These are phyloP conservation scores for Poeciliopsis turrubarensis DNA, from an alignment of 2,113 vertebrate species.

Conservation along the genomic window DNA sequence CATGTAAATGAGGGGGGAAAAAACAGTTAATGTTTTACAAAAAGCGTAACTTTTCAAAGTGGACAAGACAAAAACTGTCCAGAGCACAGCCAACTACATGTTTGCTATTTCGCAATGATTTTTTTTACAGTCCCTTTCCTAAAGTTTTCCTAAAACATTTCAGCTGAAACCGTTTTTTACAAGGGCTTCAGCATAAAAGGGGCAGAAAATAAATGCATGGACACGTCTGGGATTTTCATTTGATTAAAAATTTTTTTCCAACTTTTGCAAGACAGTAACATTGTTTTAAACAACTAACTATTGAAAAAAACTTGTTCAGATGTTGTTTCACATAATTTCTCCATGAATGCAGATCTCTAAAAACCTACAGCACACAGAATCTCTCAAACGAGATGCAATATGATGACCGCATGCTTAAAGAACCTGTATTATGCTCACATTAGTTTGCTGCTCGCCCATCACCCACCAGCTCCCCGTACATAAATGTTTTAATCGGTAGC, in stretches of 20 bases:
- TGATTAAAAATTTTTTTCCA: background rate
- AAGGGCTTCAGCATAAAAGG: too few species aligned
- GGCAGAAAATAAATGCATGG: background rate
- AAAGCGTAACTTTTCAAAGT: too few species aligned
- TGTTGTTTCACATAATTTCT: background rate
- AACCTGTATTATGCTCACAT: background rate
- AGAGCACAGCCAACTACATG: background rate
- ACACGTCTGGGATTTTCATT: background rate
- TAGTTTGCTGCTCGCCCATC: background rate
- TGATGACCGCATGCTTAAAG: background rate
- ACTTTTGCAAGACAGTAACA: background rate
- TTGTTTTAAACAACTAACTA: too few species aligned
- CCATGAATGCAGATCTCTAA: background rate
- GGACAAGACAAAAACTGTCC: too few species aligned
- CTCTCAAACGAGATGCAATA: background rate
- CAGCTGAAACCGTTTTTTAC: too few species aligned
- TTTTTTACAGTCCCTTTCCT: background rate
- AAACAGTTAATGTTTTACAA: too few species aligned
- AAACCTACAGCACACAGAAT: background rate
- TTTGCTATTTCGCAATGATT: too few species aligned
- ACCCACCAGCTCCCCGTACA: background rate
- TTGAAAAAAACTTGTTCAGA: too few species aligned
- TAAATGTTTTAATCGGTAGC: constrained; percentile 2
- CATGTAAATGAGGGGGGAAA: too few species aligned
- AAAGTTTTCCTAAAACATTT: background rate